Percentiles rank a stretch among this genome's conserved stretches.
Evolutionary conservation across 2,888 invertebrate species (phyloP).

Genomic region (Hypomecis punctinalis): DNA sequence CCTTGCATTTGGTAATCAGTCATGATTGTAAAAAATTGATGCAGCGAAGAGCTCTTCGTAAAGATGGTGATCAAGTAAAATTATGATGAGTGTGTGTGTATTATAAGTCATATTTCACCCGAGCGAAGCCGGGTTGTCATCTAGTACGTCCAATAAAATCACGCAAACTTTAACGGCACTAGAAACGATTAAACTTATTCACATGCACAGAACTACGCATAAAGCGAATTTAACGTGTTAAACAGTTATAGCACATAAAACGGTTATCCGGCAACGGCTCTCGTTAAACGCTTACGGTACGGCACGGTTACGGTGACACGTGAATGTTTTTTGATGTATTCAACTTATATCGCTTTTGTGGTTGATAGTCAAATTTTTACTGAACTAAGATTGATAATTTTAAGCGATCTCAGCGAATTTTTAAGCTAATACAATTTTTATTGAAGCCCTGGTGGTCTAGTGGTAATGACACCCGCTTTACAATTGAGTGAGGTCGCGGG

Average conservation of each 20-base stretch:
- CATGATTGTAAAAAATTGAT: too few relatives aligned
- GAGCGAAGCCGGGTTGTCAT: background rate
- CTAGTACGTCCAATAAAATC: constrained; percentile 28
- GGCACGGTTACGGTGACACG: constrained; percentile 60
- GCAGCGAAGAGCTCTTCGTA: too few relatives aligned
- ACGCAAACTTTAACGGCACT: constrained; percentile 45
- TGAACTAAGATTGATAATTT: background rate
- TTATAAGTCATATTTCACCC: too few relatives aligned
- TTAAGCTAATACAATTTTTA: too few relatives aligned
- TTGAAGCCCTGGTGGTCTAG: too few relatives aligned
- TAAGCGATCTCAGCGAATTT: background rate
- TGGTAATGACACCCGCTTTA: too few relatives aligned
- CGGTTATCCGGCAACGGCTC: constrained; percentile 62
- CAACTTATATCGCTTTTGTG: constrained; percentile 25
- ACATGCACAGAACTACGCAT: constrained; percentile 62
- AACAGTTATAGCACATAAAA: constrained; percentile 71
- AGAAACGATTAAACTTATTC: constrained; percentile 65
- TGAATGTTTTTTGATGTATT: constrained; percentile 57
- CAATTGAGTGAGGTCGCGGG: too few relatives aligned
- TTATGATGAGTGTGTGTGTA: too few relatives aligned
- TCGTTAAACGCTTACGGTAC: constrained; percentile 65
- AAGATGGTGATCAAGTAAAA: too few relatives aligned
- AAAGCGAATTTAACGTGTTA: constrained; percentile 60
- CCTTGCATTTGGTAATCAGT: too few relatives aligned
- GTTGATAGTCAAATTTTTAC: constrained; percentile 4